Evolutionary conservation across 2,797 vertebrate species (phyloP).

Genomic region (Myripristis jacobus): DNA sequence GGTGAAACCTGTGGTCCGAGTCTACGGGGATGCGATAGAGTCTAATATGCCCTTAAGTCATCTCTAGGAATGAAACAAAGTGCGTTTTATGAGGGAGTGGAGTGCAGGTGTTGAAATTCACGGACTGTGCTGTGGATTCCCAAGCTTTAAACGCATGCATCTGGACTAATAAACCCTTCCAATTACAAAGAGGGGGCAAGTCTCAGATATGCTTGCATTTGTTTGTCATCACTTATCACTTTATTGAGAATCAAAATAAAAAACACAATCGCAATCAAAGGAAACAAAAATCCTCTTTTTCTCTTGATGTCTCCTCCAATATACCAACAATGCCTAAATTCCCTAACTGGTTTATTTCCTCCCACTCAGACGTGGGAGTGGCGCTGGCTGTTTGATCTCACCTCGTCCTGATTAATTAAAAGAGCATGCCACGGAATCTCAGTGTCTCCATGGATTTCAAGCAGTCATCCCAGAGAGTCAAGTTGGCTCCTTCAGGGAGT

Average conservation of each 20-base stretch:
- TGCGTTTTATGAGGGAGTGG: slow-evolving; percentile 71
- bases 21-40: slow-evolving; percentile 58
- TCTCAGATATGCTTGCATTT: slow-evolving; percentile 40
- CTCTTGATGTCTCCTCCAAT: background rate
- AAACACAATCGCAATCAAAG: slow-evolving; percentile 49
- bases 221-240: slow-evolving; percentile 66
- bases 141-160: slow-evolving; percentile 76
- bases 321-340: slow-evolving; percentile 18
- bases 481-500: slow-evolving; percentile 47
- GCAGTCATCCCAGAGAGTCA: slow-evolving; percentile 57
- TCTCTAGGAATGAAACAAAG: slow-evolving; percentile 67
- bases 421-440: slow-evolving; percentile 64
- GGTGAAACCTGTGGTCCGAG: slow-evolving; percentile 51
- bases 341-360: background rate
- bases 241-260: slow-evolving; percentile 64
- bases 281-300: slow-evolving; percentile 52
- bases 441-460: slow-evolving; percentile 74
- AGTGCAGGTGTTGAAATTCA: slow-evolving; percentile 81
- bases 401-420: slow-evolving; percentile 75
- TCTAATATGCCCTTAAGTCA: slow-evolving; percentile 71
- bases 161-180: slow-evolving; percentile 78
- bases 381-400: slow-evolving; percentile 71
- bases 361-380: slow-evolving; percentile 54
- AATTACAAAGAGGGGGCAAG: slow-evolving; percentile 57
- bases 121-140: slow-evolving; percentile 70